These are phyloP conservation scores for Eudemis profundana DNA, from an alignment of 2,888 invertebrate genomes.

Conservation along the genomic window DNA sequence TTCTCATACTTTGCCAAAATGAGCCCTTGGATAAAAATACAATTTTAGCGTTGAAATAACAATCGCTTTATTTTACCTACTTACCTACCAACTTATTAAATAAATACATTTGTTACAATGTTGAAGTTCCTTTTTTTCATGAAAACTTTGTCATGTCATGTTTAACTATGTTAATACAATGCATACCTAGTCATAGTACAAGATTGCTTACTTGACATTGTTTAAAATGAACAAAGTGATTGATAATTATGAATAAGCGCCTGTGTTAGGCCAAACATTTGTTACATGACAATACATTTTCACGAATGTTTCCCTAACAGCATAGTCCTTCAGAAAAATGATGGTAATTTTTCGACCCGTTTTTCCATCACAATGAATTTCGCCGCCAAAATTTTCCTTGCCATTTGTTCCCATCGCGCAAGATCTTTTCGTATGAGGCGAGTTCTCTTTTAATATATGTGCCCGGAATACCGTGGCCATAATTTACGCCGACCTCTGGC, in stretches of 20 bases:
- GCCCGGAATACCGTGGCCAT: conserved; percentile 86
- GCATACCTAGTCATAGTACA: too few relatives aligned
- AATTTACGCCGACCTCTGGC: conserved; percentile 85
- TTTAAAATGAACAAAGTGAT: too few relatives aligned
- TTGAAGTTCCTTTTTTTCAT: too few relatives aligned
- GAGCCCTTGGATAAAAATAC: too few relatives aligned
- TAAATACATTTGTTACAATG: too few relatives aligned
- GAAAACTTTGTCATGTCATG: too few relatives aligned
- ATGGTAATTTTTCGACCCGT: conserved; percentile 69
- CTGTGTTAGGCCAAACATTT: neutral
- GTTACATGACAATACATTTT: conserved; percentile 7
- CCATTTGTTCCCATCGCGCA: conserved; percentile 85
- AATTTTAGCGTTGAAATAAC: too few relatives aligned
- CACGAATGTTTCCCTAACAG: conserved; percentile 23
- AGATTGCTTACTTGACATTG: too few relatives aligned
- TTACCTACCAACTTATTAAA: too few relatives aligned
- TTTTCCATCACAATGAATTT: conserved; percentile 79
- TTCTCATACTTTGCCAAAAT: neutral
- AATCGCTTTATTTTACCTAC: too few relatives aligned
- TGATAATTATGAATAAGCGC: neutral
- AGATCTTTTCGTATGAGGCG: conserved; percentile 85
- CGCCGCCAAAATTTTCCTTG: conserved; percentile 82
- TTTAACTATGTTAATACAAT: too few relatives aligned
- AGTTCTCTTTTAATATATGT: conserved; percentile 85
- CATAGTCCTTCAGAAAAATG: conserved; percentile 65